Evolutionary conservation across 1,140 invertebrate genomes (phyloP).

Genomic region (Ceratina japonica): DNA sequence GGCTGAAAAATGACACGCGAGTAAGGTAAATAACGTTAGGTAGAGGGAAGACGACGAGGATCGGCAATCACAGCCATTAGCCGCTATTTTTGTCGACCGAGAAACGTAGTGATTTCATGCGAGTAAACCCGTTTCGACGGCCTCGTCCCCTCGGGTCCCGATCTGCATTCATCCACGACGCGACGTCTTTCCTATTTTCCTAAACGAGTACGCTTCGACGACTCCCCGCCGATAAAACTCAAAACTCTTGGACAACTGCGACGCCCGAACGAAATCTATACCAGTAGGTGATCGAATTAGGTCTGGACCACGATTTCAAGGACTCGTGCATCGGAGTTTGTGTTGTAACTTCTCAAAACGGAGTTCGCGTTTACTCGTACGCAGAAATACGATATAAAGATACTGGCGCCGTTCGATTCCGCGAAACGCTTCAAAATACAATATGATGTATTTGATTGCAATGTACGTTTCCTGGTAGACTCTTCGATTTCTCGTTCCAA

Average conservation of each 20-base stretch:
- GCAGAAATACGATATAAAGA: constrained; percentile 4
- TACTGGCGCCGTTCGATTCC: background rate
- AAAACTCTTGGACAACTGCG: too few relatives aligned
- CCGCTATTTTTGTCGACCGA: constrained; percentile 53
- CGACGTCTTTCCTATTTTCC: background rate
- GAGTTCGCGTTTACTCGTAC: constrained; percentile 2
- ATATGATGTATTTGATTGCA: background rate
- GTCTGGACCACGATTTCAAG: constrained; percentile 13
- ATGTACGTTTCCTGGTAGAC: too few relatives aligned
- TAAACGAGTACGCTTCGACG: too few relatives aligned
- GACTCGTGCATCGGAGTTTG: background rate
- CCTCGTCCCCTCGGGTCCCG: too few relatives aligned
- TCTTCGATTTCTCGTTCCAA: background rate
- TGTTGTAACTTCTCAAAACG: constrained; percentile 4
- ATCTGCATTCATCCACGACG: constrained; percentile 1
- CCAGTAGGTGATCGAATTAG: background rate
- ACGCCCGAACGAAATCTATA: too few relatives aligned
- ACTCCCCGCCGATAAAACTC: too few relatives aligned
- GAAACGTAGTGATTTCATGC: constrained; percentile 49
- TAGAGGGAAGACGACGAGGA: constrained; percentile 27
- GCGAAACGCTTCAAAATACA: constrained; percentile 30
- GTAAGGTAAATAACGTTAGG: constrained; percentile 44
- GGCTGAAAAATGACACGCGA: constrained; percentile 49
- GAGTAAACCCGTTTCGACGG: constrained; percentile 42
- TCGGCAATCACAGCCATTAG: constrained; percentile 56